Evolutionary conservation across 2,888 invertebrate species (phyloP).

Genomic region (Plebejus anna): DNA sequence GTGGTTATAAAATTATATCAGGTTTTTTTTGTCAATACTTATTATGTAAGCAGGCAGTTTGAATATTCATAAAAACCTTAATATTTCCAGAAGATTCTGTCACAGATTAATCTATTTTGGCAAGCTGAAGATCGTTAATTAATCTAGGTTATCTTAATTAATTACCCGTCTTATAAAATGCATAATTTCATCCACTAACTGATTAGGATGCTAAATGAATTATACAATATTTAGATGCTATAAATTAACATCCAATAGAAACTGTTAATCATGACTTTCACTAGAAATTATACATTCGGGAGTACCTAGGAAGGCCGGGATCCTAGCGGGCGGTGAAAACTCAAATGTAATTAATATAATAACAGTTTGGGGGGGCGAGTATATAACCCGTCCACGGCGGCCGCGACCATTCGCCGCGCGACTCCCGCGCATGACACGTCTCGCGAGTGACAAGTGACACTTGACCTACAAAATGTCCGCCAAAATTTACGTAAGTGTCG

Average conservation of each 20-base stretch:
- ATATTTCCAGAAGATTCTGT: neutral
- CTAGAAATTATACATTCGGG: conserved; percentile 34
- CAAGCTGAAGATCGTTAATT: neutral
- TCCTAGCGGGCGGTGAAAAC: conserved; percentile 68
- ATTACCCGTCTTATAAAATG: neutral
- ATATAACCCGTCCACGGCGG: conserved; percentile 55
- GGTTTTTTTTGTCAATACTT: neutral
- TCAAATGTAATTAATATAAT: conserved; percentile 73
- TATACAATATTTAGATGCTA: neutral
- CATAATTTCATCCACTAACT: neutral
- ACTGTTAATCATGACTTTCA: conserved; percentile 13
- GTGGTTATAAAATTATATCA: neutral
- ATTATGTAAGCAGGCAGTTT: neutral
- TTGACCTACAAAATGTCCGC: conserved; percentile 66
- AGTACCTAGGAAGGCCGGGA: conserved; percentile 61
- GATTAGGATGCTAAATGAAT: neutral
- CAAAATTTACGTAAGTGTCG: conserved; percentile 78
- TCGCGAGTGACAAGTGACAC: conserved; percentile 70
- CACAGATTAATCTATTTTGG: neutral
- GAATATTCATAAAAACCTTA: neutral
- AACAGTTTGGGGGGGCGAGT: conserved; percentile 71
- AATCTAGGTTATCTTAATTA: neutral
- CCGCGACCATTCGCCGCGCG: conserved; percentile 72
- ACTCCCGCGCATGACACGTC: conserved; percentile 63
- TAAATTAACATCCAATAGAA: conserved; percentile 5